Percentiles rank a stretch among this genome's conserved stretches.
These are phyloP conservation scores for Polypterus senegalus DNA, from an alignment of 2,113 vertebrate species.

Conservation along the genomic window DNA sequence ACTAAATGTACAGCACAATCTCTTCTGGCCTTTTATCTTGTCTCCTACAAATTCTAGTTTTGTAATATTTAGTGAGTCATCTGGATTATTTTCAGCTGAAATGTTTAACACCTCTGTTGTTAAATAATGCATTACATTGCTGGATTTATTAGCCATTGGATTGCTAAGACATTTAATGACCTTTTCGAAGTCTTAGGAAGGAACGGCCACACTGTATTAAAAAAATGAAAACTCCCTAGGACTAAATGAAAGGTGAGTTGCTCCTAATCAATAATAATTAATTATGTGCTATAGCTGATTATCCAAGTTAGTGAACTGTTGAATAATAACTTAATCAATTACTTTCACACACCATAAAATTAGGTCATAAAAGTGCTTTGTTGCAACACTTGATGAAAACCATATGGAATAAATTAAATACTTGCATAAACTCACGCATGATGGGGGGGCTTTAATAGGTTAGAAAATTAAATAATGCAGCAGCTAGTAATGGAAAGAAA, in stretches of 20 bases:
- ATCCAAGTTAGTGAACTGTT: background rate
- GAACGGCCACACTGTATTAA: background rate
- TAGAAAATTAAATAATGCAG: too few species aligned
- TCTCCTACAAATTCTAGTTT: too few species aligned
- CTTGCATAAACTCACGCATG: too few species aligned
- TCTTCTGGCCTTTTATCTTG: too few species aligned
- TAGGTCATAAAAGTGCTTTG: background rate
- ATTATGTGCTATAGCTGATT: background rate
- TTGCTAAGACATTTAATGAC: background rate
- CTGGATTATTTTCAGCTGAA: background rate
- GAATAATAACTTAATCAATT: constrained; percentile 4
- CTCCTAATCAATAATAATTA: constrained; percentile 4
- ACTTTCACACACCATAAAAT: background rate
- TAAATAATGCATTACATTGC: background rate
- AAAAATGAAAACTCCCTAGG: background rate
- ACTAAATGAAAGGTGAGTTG: constrained; percentile 4
- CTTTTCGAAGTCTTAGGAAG: too few species aligned
- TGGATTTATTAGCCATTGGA: background rate
- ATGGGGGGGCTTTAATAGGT: too few species aligned
- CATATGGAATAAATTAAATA: too few species aligned
- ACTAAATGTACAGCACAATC: too few species aligned
- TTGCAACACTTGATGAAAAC: background rate
- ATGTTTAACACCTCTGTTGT: background rate
- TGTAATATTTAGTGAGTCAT: too few species aligned
- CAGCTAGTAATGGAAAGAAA: too few species aligned